Evolutionary conservation across 2,888 invertebrate genomes (phyloP), one percentile per base, ranked within the genome.

Genomic region (Athripsodes cinereus): DNA sequence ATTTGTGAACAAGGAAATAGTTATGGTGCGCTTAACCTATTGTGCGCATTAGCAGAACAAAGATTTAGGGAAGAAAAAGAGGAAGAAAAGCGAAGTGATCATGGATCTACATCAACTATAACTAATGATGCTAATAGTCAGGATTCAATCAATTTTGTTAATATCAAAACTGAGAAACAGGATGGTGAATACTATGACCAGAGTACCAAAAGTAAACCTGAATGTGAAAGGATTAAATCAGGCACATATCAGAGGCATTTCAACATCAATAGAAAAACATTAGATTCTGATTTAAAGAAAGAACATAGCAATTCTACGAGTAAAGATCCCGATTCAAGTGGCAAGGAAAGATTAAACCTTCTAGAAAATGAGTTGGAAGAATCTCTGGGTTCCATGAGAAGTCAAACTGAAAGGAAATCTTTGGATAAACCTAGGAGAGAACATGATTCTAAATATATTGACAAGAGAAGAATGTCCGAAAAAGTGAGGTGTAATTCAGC

Each of bases 1-100:
- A 64, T 68, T 3, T 72, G 74, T 62, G 69, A 69, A 64, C 70
- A 62, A 49, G 72, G 74, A 22, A 74, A 75, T 61, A 76, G 76
- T 2, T 72, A 87, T 18, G 86, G 83, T 21, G 87, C 87, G 0
- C 73, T 93, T 16, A 88, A 88, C 55, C 71, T 93, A 31, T 72
- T 93, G 22, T 92, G 92, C 70, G 91, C 91, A 8, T 74, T 92
- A 59, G 93, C 92, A 0, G 92, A 92, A 68, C 91, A 92, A 68
- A 80, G 90, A 64, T 87, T 91, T 63, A 82, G 86, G 75, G 90
- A 90, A 67, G 90, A 90, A 67, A 87, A 82, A 1, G 79, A 72
- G 75, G 78, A 78, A 62, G 69, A 75, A 53, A 68, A 72, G 13
- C 16, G 49, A 35, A 55, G 55, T 35, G 58, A 58, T 40, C 53